Percentiles rank a stretch among this genome's conserved stretches.
These are phyloP conservation scores for Hippoglossus stenolepis DNA, from an alignment of 2,113 vertebrate genomes.

Conservation along the genomic window DNA sequence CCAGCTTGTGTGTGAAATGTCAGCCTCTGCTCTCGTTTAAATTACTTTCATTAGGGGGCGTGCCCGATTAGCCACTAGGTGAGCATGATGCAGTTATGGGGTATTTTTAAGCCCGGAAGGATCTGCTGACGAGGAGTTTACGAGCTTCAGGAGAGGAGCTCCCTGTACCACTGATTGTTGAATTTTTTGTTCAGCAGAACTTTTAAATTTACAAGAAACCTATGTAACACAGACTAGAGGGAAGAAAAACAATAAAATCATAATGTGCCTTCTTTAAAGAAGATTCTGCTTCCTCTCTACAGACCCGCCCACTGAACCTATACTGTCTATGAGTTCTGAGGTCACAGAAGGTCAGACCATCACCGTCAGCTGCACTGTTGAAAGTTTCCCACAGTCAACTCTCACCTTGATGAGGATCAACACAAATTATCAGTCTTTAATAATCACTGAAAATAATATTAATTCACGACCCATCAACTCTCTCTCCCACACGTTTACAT, in stretches of 20 bases:
- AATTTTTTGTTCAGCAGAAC: too few relatives aligned
- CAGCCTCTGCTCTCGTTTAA: neutral
- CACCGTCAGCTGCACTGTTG: constrained; percentile 51
- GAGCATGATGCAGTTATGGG: too few relatives aligned
- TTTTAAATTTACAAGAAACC: too few relatives aligned
- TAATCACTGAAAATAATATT: rapidly evolving
- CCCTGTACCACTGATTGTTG: too few relatives aligned
- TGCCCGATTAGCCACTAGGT: too few relatives aligned
- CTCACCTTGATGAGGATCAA: constrained; percentile 34
- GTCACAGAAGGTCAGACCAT: constrained; percentile 39
- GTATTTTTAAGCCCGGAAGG: too few relatives aligned
- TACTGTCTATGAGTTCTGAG: constrained; percentile 25
- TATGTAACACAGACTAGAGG: too few relatives aligned
- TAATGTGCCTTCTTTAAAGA: too few relatives aligned
- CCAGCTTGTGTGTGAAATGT: neutral
- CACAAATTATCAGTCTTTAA: neutral
- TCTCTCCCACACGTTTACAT: neutral
- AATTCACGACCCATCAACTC: neutral
- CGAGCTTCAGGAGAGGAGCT: too few relatives aligned
- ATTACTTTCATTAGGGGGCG: too few relatives aligned
- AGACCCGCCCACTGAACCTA: constrained; percentile 67
- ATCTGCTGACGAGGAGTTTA: too few relatives aligned
- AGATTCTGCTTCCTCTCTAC: constrained; percentile 13
- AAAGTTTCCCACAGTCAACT: constrained; percentile 35
- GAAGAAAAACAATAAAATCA: too few relatives aligned